phyloP scores from a whole-genome alignment of 2,888 invertebrate genomes.

The Amphiduros pacificus region DNA sequence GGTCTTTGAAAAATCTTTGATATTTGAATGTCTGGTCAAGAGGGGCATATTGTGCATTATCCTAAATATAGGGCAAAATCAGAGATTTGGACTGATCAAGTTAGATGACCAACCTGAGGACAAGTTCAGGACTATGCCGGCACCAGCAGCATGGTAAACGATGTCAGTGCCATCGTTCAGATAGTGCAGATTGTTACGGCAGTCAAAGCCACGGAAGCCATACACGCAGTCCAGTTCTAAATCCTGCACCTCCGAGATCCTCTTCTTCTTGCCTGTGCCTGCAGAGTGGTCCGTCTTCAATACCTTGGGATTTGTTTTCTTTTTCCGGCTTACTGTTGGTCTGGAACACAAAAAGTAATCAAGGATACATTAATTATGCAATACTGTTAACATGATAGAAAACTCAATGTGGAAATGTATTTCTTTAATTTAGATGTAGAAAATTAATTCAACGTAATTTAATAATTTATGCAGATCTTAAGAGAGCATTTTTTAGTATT shows the following conservation, averaged over 20 bases:
- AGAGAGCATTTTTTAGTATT: no score
- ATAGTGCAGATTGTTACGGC: slow-evolving; percentile 54
- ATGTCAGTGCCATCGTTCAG: slow-evolving; percentile 58
- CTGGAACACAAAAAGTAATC: slow-evolving; percentile 26
- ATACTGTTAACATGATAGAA: neutral
- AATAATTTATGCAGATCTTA: no score
- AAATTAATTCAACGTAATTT: no score
- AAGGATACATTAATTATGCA: no score
- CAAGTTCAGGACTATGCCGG: slow-evolving; percentile 58
- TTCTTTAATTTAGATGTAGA: no score
- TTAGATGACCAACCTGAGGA: slow-evolving; percentile 42
- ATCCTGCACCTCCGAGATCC: slow-evolving; percentile 48
- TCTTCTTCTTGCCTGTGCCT: slow-evolving; percentile 47
- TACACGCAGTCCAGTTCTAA: slow-evolving; percentile 55
- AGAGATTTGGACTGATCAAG: no score
- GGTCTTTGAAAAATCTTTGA: no score
- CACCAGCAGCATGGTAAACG: slow-evolving; percentile 59
- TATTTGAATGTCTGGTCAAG: no score
- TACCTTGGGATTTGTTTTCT: slow-evolving; percentile 48
- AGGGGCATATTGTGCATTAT: no score
- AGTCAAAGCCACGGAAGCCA: slow-evolving; percentile 60
- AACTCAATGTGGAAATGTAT: neutral
- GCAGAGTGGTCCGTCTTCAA: slow-evolving; percentile 39
- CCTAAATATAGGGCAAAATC: no score
- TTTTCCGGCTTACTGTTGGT: slow-evolving; percentile 49